Evolutionary conservation across 2,113 vertebrate species (phyloP), one percentile per base, ranked within the genome.

Genomic region (Tonatia bakeri): DNA sequence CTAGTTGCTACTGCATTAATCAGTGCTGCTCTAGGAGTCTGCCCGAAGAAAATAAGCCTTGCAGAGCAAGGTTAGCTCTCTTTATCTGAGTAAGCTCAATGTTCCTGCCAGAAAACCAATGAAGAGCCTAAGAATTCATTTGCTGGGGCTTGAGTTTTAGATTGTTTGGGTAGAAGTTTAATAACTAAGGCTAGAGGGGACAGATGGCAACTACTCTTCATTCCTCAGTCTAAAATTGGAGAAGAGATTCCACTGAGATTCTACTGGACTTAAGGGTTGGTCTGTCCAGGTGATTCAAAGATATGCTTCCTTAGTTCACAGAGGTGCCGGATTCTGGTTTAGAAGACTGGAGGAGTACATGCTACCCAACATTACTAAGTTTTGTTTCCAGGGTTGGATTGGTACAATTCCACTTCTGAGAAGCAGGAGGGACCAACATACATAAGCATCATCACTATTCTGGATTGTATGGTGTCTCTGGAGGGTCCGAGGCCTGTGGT

Each of bases 391-490:
- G 26, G 47, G 54, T 2, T 50, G 31, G 54, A 56, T 6, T 16
- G 1, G 1, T 0, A 43, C 65, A n/a, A n/a, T 43, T 80, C 83
- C 31, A 1, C 36, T 14, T 3, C 67, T 3, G 26, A 33, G 40
- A 11, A 65, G 1, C 3, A 43, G 59, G 36, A 70, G 72, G 0
- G 1, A 19, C 84, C 85, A 47, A 99, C 99, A 97, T 98, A 99
- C 99, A 3, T 99, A 99, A 97, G 99, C 99, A n/a, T 99, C 99
- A 0, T 99, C 99, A 0, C 99, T 99, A 96, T 99, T 99, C 99
- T 99, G 99, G 96, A 99, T 99, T 95, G 99, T 99, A 98, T 99
- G 99, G 97, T 99, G 99, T 90, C 99, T 98, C 98, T 99, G 99
- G 95, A 99, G 99, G 64, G 98, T 98, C 83, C 99, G 97, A 92